Base-by-base conservation (phyloP, 2,113 vertebrate genomes). In the Calidris pugnax region DNA sequence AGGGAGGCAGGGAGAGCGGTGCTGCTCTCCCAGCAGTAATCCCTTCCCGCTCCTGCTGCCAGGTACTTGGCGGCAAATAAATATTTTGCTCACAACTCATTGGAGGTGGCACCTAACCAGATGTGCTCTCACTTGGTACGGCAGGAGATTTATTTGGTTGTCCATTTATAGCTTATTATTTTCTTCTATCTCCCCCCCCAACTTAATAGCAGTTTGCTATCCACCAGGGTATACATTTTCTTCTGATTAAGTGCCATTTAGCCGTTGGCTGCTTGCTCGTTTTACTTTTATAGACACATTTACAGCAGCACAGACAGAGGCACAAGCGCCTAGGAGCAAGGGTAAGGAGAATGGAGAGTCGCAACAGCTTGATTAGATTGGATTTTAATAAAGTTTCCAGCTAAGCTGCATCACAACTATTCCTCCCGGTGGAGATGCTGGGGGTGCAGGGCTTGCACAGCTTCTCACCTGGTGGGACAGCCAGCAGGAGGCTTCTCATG, bases 301-400 rank as follows among this genome's bases (percentile, higher is more conserved):
- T 92, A 90, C 91, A 28, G 45, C 89, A 27, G 95, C 83, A 73
- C 85, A 95, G 87, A 85, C 66, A 76, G 93, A 97, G 96, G 94
- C 96, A 96, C 87, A 89, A 90, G 97, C 66, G 87, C 96, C 96
- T 94, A 85, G 87, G 97, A 96, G 96, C 97, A 77, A 93, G 93
- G 93, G 96, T 94, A 97, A 97, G 97, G 95, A 95, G 96, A 88
- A 96, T 60, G 73, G 96, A 95, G 97, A 96, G 85, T 81, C 3
- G 3, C 63, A n/a, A 22, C 33, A 45, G 92, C 94, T 91, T 89
- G 83, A 93, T 97, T 95, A 87, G 96, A 97, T 94, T 90, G 95
- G 97, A 93, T 98, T 97, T 97, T 97, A 97, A 98, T 97, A 97
- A 97, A 97, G 92, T 97, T 98, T 96, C 95, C 92, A 93, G 95